Conservation (phyloP, 1,140 invertebrate species). For the Camponotus vicinus region DNA sequence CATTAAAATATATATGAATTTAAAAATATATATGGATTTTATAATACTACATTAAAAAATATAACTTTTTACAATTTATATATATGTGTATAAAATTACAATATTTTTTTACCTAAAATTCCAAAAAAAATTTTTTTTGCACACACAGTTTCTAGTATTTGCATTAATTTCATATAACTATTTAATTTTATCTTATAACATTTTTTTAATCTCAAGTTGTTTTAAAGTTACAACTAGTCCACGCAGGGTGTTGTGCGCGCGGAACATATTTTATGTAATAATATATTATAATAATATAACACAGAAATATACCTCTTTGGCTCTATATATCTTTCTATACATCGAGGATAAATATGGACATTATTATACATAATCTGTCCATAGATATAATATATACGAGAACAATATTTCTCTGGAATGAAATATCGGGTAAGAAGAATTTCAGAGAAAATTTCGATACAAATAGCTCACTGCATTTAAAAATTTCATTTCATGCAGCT, state of each 20-base stretch:
- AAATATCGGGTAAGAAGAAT: conserved; percentile 10
- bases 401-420: neutral
- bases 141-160: neutral
- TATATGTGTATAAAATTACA: neutral
- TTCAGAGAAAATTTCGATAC: conserved; percentile 13
- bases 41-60: neutral
- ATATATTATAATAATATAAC: neutral
- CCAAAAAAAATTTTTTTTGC: neutral
- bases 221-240: neutral
- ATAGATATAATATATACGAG: no score
- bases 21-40: no score
- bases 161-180: neutral
- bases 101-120: neutral
- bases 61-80: neutral
- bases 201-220: neutral
- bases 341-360: neutral
- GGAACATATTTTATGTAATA: neutral
- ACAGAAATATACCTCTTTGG: neutral
- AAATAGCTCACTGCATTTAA: conserved; percentile 1
- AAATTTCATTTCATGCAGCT: neutral
- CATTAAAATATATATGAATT: neutral
- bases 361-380: no score
- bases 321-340: neutral
- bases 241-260: neutral
- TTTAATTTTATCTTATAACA: neutral